phyloP scores from a whole-genome alignment of 2,888 invertebrate species.

The Andrena hattorfiana region DNA sequence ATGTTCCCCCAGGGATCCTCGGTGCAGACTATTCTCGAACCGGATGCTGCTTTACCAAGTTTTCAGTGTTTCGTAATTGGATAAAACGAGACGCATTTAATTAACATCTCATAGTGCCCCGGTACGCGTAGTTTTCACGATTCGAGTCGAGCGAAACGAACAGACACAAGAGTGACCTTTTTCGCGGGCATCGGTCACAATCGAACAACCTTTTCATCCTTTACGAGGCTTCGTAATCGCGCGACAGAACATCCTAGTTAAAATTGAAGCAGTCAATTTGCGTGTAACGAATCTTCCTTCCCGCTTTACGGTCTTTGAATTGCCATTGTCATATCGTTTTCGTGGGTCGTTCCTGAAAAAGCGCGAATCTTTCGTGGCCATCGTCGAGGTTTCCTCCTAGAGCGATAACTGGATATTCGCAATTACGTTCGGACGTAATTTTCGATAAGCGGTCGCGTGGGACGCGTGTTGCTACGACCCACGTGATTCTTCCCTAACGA shows the following conservation, averaged over 20 bases:
- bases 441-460: constrained; percentile 49
- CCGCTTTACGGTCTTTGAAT: not conserved
- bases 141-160: constrained; percentile 27
- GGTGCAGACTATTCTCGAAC: not conserved
- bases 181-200: constrained; percentile 24
- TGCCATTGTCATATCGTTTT: too few species aligned
- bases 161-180: constrained; percentile 42
- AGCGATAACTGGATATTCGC: constrained; percentile 24
- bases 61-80: not conserved
- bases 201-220: constrained; percentile 32
- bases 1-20: not conserved
- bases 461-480: constrained; percentile 24
- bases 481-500: constrained; percentile 19
- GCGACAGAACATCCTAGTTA: not conserved
- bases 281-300: not conserved
- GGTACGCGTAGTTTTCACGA: constrained; percentile 33
- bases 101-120: constrained; percentile 36
- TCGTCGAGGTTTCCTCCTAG: not conserved
- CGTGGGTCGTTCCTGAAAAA: too few species aligned
- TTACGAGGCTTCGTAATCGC: not conserved
- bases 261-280: not conserved
- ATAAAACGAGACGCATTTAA: constrained; percentile 14
- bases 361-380: not conserved
- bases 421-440: constrained; percentile 31
- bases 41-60: too few species aligned